Evolutionary conservation across 2,113 vertebrate species (phyloP), one percentile per base, ranked within the genome.

Genomic region (Myrmecophaga tridactyla): DNA sequence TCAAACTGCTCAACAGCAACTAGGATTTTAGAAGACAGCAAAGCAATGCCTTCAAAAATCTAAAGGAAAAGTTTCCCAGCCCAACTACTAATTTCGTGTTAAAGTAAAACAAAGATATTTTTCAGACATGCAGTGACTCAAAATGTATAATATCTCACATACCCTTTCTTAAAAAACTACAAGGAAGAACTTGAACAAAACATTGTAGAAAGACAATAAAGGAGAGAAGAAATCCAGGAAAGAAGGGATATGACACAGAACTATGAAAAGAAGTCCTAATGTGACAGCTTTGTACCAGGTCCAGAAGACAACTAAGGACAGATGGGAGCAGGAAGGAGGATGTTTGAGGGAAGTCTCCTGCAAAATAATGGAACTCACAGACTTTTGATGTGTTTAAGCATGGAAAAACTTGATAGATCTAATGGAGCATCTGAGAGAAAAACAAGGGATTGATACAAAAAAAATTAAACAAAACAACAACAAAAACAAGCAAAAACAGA

Each of bases 61-160:
- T 89, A 9, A 90, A 94, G 8, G 3, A 60, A 94, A 88, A 82
- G 31, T 9, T 73, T 69, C 34, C 23, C 43, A 48, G 70, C 21
- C 36, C 41, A 73, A 46, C 53, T 67, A 90, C 69, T 86, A 95
- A 89, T 76, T 89, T 89, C 67, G 36, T 56, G 7, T 63, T 80
- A 60, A 69, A 80, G 58, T 75, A 85, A 51, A 96, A 92, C 8
- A 92, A 89, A 86, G 25, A 48, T 34, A 41, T 70, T 95, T 93
- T 94, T 91, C 67, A 89, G 41, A 86, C 6, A 21, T 17, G 56
- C n/a, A 56, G 69, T 25, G 20, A 91, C 20, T 81, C 46, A 78
- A 89, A 90, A 90, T 70, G 93, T 27, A 0, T 65, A 62, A 1
- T 72, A 51, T 81, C 53, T 92, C 25, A 85, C 25, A 76, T 0